Base-by-base conservation (phyloP, 2,113 vertebrate genomes). In the Plecotus auritus region DNA sequence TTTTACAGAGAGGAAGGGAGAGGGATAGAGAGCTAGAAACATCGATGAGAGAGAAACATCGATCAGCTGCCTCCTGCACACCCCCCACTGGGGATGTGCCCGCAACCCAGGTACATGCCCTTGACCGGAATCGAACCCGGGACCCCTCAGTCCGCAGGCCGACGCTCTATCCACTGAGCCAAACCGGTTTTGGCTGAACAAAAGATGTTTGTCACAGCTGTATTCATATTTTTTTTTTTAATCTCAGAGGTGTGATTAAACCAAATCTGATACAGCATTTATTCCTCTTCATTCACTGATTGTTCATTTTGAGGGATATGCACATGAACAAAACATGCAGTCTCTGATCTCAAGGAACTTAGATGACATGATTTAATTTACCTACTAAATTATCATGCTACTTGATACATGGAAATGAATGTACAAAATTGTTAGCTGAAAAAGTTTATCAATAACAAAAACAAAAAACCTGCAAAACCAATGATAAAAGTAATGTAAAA, bases 221-320 rank as follows among this genome's bases (percentile, higher is more conserved):
- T 73, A 81, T 85, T 81, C 66, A 51, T 69, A 78, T n/a, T n/a
- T 59, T 56, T 88, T 87, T 83, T 88, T 54, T 37, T 16, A 56
- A 94, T 85, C n/a, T 32, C 73, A 81, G 47, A 82, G 61, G 56
- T 95, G 45, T 84, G 47, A 94, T 59, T 85, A 93, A 95, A 85
- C 7, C 32, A 74, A 66, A 28, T 88, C 26, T 12, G 22, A 45
- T 32, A 87, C 0, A 66, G 66, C 40, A 93, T 54, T 88, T 74
- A 64, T 49, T 85, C n/a, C 37, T 37, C 9, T 32, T 73, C 17
- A 56, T 12, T 93, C 66, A 72, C 0, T 88, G 51, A 67, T 66
- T 23, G 28, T 80, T 88, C 73, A n/a, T 76, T 94, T 81, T 84
- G 9, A 93, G 26, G n/a, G 35, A 93, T 45, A 59, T 4, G 22